phyloP scores from a whole-genome alignment of 2,888 invertebrate species.

The Gisinianus flammeolus region DNA sequence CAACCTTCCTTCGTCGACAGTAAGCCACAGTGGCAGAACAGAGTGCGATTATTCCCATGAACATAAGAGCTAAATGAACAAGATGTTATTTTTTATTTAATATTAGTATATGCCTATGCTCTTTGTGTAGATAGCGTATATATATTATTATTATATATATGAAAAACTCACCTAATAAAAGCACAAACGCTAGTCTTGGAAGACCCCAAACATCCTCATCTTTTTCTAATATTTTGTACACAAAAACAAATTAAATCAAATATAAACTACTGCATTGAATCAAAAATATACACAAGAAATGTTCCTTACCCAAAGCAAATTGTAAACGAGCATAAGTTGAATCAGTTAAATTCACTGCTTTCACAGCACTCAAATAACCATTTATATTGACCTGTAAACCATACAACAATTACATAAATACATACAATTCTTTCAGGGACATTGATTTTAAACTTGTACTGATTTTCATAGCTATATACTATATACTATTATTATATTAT shows the following conservation, averaged over 20 bases:
- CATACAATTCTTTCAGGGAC: not conserved
- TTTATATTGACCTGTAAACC: slow-evolving; percentile 64
- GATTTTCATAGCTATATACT: too few species aligned
- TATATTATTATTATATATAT: not conserved
- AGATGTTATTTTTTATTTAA: not conserved
- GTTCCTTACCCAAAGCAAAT: slow-evolving; percentile 73
- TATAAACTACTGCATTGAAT: too few species aligned
- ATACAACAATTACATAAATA: slow-evolving; percentile 1
- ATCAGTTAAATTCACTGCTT: slow-evolving; percentile 63
- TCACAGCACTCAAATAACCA: slow-evolving; percentile 69
- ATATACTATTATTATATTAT: too few species aligned
- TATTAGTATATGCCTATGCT: not conserved
- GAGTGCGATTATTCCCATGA: slow-evolving; percentile 49
- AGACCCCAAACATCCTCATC: slow-evolving; percentile 76
- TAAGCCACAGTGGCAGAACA: slow-evolving; percentile 51
- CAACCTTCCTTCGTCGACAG: slow-evolving; percentile 43
- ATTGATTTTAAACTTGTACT: not conserved
- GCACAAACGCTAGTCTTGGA: slow-evolving; percentile 77
- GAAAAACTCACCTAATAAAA: slow-evolving; percentile 69
- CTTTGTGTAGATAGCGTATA: not conserved
- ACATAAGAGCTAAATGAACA: slow-evolving; percentile 46
- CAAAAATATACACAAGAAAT: too few species aligned
- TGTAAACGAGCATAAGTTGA: slow-evolving; percentile 66
- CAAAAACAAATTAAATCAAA: too few species aligned
- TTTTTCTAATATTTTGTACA: too few species aligned